These are phyloP conservation scores for Ephydatia muelleri DNA, from an alignment of 37 sponge, comb jelly and placozoan genomes.

Conservation along the genomic window DNA sequence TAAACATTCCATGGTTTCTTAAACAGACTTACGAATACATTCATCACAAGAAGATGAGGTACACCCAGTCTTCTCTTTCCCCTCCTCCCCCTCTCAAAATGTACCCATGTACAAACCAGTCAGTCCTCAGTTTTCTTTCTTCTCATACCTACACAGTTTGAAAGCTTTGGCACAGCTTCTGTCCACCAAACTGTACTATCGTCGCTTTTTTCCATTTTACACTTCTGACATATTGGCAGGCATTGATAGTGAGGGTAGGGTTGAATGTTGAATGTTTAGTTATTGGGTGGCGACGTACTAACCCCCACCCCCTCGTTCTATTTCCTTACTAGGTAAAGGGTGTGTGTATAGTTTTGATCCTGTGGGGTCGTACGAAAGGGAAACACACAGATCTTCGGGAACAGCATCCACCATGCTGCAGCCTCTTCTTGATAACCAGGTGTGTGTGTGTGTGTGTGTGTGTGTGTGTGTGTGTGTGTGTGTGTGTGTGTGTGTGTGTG, in stretches of 20 bases:
- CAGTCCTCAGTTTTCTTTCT: neutral
- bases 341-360: conserved; percentile 98
- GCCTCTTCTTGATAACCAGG: conserved; percentile 98
- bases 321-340: conserved; percentile 74
- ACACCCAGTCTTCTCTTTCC: neutral
- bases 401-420: conserved; percentile 93
- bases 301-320: neutral
- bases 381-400: conserved; percentile 89
- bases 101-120: neutral
- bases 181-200: conserved; percentile 84
- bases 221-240: conserved; percentile 97
- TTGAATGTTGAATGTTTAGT: neutral
- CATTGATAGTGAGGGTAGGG: conserved; percentile 81
- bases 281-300: no score
- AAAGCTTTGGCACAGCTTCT: conserved; percentile 87
- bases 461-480: neutral
- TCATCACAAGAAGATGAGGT: conserved; percentile 84
- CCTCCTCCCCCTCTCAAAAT: neutral
- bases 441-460: neutral
- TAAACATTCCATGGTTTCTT: neutral
- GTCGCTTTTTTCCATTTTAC: conserved; percentile 97
- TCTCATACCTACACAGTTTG: conserved; percentile 23
- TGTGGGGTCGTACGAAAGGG: conserved; percentile 94
- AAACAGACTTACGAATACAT: conserved; percentile 66
- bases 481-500: neutral